phyloP scores from a whole-genome alignment of 2,113 vertebrate species.

The Probosciger aterrimus region DNA sequence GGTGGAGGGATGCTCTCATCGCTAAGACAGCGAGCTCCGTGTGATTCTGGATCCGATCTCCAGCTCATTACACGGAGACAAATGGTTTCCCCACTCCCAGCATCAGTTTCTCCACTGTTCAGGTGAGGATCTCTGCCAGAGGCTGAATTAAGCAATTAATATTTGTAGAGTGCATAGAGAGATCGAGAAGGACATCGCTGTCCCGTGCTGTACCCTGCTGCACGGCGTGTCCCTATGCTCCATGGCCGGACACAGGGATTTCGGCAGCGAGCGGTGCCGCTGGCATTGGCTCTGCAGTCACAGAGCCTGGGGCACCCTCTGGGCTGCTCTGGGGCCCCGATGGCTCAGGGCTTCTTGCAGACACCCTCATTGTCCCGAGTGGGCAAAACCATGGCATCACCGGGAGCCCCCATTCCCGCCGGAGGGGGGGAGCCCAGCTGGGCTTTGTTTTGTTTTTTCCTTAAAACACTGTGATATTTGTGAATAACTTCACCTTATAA shows the following conservation, averaged over 20 bases:
- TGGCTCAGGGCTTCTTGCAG: neutral
- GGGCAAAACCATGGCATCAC: neutral
- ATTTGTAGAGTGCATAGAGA: neutral
- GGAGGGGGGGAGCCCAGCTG: neutral
- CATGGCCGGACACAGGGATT: rapidly evolving
- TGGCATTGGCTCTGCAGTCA: rapidly evolving
- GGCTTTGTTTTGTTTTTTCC: neutral
- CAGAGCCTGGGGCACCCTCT: neutral
- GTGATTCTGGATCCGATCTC: neutral
- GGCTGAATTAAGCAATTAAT: conserved; percentile 22
- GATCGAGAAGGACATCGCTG: neutral
- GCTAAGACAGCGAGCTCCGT: neutral
- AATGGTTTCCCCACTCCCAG: neutral
- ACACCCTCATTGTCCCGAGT: rapidly evolving
- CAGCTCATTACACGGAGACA: neutral
- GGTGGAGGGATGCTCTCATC: neutral
- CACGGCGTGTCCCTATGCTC: neutral
- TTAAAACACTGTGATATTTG: neutral
- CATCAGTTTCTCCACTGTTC: neutral
- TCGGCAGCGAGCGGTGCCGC: neutral
- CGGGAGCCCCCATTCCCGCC: rapidly evolving
- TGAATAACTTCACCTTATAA: conserved; percentile 10
- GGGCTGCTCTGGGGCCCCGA: neutral
- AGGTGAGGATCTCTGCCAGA: conserved; percentile 13
- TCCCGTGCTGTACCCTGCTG: rapidly evolving